Base-by-base conservation (phyloP, 2,113 vertebrate genomes). In the Ctenomys sociabilis region DNA sequence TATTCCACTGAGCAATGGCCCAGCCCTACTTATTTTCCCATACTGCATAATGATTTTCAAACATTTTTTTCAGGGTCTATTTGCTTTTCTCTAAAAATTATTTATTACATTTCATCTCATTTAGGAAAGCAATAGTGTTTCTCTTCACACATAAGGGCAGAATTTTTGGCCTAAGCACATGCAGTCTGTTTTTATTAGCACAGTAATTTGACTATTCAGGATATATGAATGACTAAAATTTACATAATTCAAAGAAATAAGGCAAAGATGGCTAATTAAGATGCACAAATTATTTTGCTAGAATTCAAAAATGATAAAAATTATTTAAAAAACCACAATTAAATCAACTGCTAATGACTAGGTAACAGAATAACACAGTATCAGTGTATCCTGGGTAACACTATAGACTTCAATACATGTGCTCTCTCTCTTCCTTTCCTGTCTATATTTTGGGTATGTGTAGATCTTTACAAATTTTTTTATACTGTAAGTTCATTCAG, bases 201-300 rank as follows among this genome's bases (percentile, higher is more conserved):
- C 21, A 52, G 40, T 91, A 77, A 94, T 97, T 94, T 94, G 24
- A 95, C 96, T 94, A 84, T 85, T 90, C 86, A 5, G 37, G 45
- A 9, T 49, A 61, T 30, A 87, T 0, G 35, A 89, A 93, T 90
- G 28, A 91, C 43, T 94, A 90, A 81, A 96, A 77, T 93, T 87
- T 89, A 35, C 89, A 87, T 81, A 89, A 94, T 82, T 96, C 40
- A 90, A 61, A 96, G n/a, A 96, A 93, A 92, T 83, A 93, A 90
- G 52, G 73, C 49, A 94, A 90, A 95, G 43, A 88, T 85, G 57
- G 35, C 45, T 85, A 78, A 72, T 95, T 93, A 95, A 22, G 40
- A 94, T 91, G 32, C 32, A 83, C 11, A 95, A 78, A 88, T 94
- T 85, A 92, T 94, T 78, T 97, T 91, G 64, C 10, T 52, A 63